Percentiles rank a stretch among this genome's conserved stretches.
Conservation (phyloP, 2,113 vertebrate species). For the Gavia stellata region DNA sequence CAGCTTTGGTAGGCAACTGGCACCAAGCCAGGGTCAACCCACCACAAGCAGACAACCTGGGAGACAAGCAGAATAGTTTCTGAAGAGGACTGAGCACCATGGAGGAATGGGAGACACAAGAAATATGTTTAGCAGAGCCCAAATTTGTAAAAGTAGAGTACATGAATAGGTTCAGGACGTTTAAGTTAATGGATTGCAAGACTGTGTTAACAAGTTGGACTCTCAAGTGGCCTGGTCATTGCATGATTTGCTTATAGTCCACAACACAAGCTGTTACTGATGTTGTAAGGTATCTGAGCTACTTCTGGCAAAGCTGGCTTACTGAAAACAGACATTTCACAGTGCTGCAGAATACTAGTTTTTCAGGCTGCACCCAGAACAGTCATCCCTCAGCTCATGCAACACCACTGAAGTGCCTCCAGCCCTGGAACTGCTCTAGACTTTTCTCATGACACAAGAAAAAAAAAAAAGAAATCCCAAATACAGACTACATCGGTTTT, state of each 20-base stretch:
- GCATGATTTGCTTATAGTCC: rapidly evolving
- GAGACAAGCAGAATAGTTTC: background rate
- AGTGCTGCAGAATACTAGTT: rapidly evolving
- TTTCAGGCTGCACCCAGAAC: background rate
- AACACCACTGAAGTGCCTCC: background rate
- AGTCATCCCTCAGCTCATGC: background rate
- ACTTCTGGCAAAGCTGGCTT: background rate
- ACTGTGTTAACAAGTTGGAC: background rate
- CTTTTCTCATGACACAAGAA: no score
- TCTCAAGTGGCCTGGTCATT: background rate
- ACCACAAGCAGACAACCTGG: background rate
- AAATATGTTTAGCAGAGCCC: background rate
- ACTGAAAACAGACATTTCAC: rapidly evolving
- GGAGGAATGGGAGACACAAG: background rate
- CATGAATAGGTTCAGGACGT: rapidly evolving
- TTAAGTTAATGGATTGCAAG: background rate
- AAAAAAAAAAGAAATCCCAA: background rate
- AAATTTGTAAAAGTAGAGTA: background rate
- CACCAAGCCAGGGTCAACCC: no score
- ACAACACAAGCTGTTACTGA: background rate
- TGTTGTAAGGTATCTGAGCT: rapidly evolving
- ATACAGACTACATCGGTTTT: rapidly evolving
- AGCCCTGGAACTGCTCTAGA: background rate
- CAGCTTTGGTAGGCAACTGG: no score
- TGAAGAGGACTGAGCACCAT: background rate